Conservation (phyloP, 2,113 vertebrate species). For the Euleptes europaea region DNA sequence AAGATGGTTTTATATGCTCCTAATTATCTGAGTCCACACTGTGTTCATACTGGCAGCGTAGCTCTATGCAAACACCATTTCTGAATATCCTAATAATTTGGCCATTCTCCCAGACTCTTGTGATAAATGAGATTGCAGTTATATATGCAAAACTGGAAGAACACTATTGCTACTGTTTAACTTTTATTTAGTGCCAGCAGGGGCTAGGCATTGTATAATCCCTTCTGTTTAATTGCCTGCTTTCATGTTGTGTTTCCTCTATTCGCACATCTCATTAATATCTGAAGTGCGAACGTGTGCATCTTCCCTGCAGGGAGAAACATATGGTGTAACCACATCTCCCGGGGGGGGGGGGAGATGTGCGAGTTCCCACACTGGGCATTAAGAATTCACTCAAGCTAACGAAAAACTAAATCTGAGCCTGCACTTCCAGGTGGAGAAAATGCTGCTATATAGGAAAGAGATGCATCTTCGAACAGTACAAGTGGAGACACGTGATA, state of each 20-base stretch:
- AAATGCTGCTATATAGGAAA: neutral
- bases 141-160: constrained; percentile 4
- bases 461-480: neutral
- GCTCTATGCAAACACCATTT: neutral
- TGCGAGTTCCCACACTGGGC: neutral
- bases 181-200: constrained; percentile 1
- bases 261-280: neutral
- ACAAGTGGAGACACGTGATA: neutral
- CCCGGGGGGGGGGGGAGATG: neutral
- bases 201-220: neutral
- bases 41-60: neutral
- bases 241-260: neutral
- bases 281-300: neutral
- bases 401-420: neutral
- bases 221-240: neutral
- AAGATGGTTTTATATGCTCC: neutral
- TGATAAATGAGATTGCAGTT: neutral
- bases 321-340: neutral
- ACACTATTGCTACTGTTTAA: neutral
- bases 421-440: neutral
- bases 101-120: neutral
- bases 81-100: neutral
- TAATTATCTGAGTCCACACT: neutral
- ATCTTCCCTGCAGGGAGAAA: neutral
- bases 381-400: neutral